Percentiles rank a stretch among this genome's conserved stretches.
Conservation (phyloP, 2,113 vertebrate species). For the Bettongia penicillata region DNA sequence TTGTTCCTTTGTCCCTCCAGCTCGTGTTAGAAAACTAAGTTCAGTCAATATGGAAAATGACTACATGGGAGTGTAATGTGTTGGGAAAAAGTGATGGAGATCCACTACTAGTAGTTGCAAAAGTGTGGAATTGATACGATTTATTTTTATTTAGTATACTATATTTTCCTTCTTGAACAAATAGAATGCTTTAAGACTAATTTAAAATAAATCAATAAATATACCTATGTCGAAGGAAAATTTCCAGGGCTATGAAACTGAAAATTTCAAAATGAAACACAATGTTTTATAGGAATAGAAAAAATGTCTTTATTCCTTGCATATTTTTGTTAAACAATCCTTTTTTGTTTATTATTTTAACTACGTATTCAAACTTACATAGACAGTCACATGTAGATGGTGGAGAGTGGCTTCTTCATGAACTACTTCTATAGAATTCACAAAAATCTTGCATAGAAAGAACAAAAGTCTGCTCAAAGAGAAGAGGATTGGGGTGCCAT, state of each 20-base stretch:
- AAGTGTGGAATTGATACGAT: background rate
- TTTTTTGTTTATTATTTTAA: background rate
- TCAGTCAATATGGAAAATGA: background rate
- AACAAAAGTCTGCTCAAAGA: background rate
- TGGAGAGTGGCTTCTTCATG: background rate
- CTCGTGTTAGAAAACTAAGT: background rate
- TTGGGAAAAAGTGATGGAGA: background rate
- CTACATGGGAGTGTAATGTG: too few species aligned
- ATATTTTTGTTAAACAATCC: background rate
- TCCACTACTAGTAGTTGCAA: background rate
- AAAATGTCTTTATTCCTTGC: conserved; percentile 1
- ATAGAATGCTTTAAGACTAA: background rate
- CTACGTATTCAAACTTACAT: background rate
- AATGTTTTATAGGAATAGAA: conserved; percentile 45
- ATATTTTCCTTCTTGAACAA: conserved; percentile 27
- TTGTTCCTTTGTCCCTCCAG: too few species aligned
- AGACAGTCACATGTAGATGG: background rate
- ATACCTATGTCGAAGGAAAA: background rate
- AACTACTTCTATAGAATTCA: background rate
- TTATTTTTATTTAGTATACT: conserved; percentile 14
- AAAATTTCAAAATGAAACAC: conserved; percentile 3
- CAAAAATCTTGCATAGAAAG: background rate
- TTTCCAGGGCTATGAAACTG: background rate
- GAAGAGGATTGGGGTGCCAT: too few species aligned
- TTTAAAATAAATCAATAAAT: background rate